Percentiles rank a stretch among this genome's conserved stretches.
Conservation (phyloP, 2,797 vertebrate species). For the Danio jaintianensis region DNA sequence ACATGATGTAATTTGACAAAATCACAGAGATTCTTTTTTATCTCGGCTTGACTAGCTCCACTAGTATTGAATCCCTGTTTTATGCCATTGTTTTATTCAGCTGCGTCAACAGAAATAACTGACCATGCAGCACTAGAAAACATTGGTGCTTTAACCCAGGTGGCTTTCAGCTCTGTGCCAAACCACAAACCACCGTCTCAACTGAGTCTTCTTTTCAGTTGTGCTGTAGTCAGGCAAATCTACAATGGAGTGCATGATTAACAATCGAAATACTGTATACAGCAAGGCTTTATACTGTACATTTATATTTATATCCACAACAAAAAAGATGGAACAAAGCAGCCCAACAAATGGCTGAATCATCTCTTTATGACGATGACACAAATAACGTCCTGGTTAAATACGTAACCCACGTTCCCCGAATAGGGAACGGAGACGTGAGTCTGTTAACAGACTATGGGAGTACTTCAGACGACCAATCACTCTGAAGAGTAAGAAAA, state of each 20-base stretch:
- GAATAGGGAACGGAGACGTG: no score
- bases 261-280: not conserved
- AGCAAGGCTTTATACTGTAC: slow-evolving; percentile 4
- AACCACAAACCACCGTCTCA: slow-evolving; percentile 20
- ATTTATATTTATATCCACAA: not conserved
- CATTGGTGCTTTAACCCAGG: not conserved
- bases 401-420: no score
- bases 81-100: not conserved
- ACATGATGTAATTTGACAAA: not conserved
- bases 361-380: slow-evolving; percentile 8
- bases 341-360: slow-evolving; percentile 12
- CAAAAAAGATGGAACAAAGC: slow-evolving; percentile 5
- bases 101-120: not conserved
- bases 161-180: slow-evolving; percentile 3
- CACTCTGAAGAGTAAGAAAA: no score
- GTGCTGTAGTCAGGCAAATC: slow-evolving; percentile 7
- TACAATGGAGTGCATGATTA: not conserved
- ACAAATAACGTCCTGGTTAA: no score
- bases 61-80: not conserved
- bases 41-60: not conserved
- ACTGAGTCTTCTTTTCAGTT: slow-evolving; percentile 17
- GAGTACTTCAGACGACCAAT: no score
- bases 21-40: not conserved
- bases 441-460: no score
- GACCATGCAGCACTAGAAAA: slow-evolving; percentile 10